These are phyloP conservation scores for Theocolax elegans DNA, from an alignment of 1,140 invertebrate genomes.

Conservation along the genomic window DNA sequence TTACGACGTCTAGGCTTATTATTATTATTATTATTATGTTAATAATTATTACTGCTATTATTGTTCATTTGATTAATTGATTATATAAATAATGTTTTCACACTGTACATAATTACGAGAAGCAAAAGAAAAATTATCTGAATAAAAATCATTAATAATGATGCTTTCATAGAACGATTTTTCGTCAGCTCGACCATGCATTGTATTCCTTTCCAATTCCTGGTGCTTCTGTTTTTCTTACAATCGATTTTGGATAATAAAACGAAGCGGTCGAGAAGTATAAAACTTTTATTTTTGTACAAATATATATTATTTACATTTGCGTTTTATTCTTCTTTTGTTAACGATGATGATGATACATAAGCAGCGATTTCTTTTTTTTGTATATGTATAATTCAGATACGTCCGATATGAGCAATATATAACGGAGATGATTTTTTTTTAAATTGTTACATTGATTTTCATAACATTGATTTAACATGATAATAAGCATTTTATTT, in stretches of 20 bases:
- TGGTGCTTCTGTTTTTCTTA: too few relatives aligned
- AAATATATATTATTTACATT: too few relatives aligned
- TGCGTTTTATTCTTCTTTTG: too few relatives aligned
- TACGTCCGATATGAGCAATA: too few relatives aligned
- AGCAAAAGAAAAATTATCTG: slow-evolving; percentile 48
- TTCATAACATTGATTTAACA: slow-evolving; percentile 2
- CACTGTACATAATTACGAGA: slow-evolving; percentile 56
- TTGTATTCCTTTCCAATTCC: too few relatives aligned
- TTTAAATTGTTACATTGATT: too few relatives aligned
- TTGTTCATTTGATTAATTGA: slow-evolving; percentile 58
- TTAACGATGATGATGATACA: too few relatives aligned
- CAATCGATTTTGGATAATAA: too few relatives aligned
- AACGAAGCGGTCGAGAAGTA: too few relatives aligned
- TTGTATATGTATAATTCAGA: too few relatives aligned
- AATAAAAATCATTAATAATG: slow-evolving; percentile 63
- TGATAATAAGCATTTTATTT: neutral
- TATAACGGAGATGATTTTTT: too few relatives aligned
- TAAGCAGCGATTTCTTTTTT: neutral
- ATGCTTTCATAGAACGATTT: slow-evolving; percentile 58
- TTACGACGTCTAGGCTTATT: slow-evolving; percentile 52
- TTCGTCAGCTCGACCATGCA: slow-evolving; percentile 22
- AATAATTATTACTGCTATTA: slow-evolving; percentile 54
- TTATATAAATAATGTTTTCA: slow-evolving; percentile 52
- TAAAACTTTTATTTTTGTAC: too few relatives aligned
- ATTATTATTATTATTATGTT: slow-evolving; percentile 60